phyloP scores from a whole-genome alignment of 2,113 vertebrate genomes.

The Equus quagga region DNA sequence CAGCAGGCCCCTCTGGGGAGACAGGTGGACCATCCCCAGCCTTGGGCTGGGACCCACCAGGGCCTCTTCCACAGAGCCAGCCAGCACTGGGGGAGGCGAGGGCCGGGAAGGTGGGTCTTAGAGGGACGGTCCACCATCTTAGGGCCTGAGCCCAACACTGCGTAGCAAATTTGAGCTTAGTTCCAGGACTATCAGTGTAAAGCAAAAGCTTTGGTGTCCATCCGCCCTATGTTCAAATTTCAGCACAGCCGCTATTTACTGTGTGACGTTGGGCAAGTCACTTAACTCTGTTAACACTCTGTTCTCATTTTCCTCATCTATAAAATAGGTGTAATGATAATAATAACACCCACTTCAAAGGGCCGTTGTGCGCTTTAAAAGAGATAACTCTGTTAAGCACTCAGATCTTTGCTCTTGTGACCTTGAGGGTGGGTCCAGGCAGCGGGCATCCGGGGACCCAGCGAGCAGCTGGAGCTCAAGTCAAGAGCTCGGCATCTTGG shows the following conservation, averaged over 20 bases:
- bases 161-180: not conserved
- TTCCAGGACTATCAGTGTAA: not conserved
- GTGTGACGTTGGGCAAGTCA: not conserved
- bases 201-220: not conserved
- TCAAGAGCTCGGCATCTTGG: not conserved
- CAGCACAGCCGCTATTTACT: not conserved
- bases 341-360: not conserved
- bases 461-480: not conserved
- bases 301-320: not conserved
- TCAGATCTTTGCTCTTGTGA: not conserved
- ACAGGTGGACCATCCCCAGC: no score
- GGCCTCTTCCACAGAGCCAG: not conserved
- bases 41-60: not conserved
- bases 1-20: not conserved
- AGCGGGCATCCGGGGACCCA: not conserved
- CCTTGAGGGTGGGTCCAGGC: not conserved
- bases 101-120: not conserved
- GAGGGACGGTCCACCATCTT: not conserved
- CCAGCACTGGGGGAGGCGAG: accelerated
- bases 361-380: not conserved
- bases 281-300: not conserved
- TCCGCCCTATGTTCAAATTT: not conserved
- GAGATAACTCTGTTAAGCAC: not conserved
- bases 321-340: not conserved
- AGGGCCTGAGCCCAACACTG: not conserved